phyloP scores from a whole-genome alignment of 2,113 vertebrate species.

The Mustela nigripes region DNA sequence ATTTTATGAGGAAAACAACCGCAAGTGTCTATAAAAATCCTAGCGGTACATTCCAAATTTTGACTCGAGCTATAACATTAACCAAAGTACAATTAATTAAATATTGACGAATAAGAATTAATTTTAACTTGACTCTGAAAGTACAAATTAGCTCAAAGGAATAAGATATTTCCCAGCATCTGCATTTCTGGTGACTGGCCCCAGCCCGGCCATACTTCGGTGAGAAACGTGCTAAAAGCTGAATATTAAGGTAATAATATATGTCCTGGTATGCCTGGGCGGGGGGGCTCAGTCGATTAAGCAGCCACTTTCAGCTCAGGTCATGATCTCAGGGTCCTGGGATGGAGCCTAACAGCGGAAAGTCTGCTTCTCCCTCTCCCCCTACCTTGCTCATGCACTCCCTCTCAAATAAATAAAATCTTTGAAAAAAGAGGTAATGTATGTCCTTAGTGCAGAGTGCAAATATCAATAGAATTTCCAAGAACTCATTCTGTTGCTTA shows the following conservation, averaged over 20 bases:
- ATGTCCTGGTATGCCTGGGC: background rate
- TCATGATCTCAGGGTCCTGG: background rate
- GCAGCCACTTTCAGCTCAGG: background rate
- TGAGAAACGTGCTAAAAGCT: background rate
- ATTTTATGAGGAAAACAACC: slow-evolving; percentile 9
- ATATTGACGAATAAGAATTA: background rate
- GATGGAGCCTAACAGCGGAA: background rate
- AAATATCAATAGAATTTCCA: background rate
- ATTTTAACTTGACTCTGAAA: background rate
- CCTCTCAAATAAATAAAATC: background rate
- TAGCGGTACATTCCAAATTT: background rate
- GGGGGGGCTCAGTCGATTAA: no score
- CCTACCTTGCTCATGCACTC: background rate
- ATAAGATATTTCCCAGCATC: background rate
- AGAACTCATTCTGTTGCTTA: background rate
- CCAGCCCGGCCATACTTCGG: accelerated
- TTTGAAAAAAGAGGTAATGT: background rate
- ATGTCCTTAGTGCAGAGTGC: slow-evolving; percentile 22
- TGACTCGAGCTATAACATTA: background rate
- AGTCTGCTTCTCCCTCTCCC: background rate
- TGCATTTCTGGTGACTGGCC: background rate
- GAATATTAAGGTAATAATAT: background rate
- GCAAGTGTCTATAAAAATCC: background rate
- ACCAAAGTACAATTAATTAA: slow-evolving; percentile 13
- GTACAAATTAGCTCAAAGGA: background rate